phyloP scores from a whole-genome alignment of 2,113 vertebrate genomes.

The Recurvirostra avosetta region DNA sequence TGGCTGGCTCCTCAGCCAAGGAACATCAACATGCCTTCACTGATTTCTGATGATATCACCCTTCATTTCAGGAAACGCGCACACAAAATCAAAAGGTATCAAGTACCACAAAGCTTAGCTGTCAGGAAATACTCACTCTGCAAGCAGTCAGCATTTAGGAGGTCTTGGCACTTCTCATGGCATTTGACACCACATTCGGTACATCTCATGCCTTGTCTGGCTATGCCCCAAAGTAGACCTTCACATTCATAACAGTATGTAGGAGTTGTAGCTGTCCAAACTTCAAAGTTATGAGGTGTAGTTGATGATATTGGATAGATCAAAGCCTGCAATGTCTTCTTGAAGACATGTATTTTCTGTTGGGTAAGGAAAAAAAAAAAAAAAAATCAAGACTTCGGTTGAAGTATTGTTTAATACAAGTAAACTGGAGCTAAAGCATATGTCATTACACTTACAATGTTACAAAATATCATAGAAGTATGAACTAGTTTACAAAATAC shows the following conservation, averaged over 20 bases:
- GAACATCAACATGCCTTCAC: background rate
- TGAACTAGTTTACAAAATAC: background rate
- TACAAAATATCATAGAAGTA: background rate
- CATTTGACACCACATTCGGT: constrained; percentile 96
- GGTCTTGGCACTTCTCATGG: constrained; percentile 97
- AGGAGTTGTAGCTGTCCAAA: constrained; percentile 96
- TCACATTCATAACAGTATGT: constrained; percentile 98
- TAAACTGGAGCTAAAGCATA: background rate
- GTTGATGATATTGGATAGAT: constrained; percentile 98
- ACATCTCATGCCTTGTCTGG: constrained; percentile 96
- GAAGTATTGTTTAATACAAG: background rate
- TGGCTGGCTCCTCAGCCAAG: background rate
- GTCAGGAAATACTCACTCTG: constrained; percentile 84
- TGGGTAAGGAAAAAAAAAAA: background rate
- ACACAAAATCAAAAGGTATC: background rate
- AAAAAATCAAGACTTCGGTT: background rate
- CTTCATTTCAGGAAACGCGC: background rate
- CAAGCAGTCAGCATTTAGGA: constrained; percentile 96
- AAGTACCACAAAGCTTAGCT: background rate
- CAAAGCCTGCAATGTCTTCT: constrained; percentile 94
- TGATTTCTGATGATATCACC: background rate
- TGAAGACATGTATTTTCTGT: constrained; percentile 96
- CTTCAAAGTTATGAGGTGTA: constrained; percentile 95
- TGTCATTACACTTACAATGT: background rate
- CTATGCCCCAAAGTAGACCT: constrained; percentile 96